These are phyloP conservation scores for Xanthostigma xanthostigma DNA, from an alignment of 2,888 invertebrate genomes.

Conservation along the genomic window DNA sequence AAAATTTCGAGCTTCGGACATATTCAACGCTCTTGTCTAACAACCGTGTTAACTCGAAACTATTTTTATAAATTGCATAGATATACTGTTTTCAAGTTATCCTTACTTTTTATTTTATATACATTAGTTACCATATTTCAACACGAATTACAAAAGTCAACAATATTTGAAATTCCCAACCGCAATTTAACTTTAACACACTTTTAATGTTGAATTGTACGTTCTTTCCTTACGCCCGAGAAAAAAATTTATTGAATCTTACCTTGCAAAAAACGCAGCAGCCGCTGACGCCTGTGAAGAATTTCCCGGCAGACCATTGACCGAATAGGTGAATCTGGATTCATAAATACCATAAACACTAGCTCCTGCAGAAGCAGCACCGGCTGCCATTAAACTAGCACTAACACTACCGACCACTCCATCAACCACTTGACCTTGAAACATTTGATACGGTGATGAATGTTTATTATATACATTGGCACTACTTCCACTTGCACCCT, in stretches of 20 bases:
- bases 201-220: too few species aligned
- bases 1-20: too few species aligned
- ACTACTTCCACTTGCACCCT: neutral
- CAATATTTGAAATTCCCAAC: too few species aligned
- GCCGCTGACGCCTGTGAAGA: slow-evolving; percentile 39
- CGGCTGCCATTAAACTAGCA: slow-evolving; percentile 18
- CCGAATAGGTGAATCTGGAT: slow-evolving; percentile 37
- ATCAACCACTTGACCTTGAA: slow-evolving; percentile 17
- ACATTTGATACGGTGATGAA: slow-evolving; percentile 15
- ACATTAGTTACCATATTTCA: too few species aligned
- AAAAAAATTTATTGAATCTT: slow-evolving; percentile 17
- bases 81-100: too few species aligned
- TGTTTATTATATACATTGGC: neutral
- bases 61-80: too few species aligned
- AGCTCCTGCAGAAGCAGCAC: slow-evolving; percentile 12
- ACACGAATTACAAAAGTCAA: too few species aligned
- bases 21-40: too few species aligned
- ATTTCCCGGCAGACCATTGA: slow-evolving; percentile 34
- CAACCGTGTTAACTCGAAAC: too few species aligned
- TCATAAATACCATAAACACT: slow-evolving; percentile 29
- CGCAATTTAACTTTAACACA: too few species aligned
- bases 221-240: neutral
- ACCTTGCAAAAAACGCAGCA: slow-evolving; percentile 45
- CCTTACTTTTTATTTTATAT: too few species aligned
- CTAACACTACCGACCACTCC: slow-evolving; percentile 19